Evolutionary conservation across 2,888 invertebrate species (phyloP).

Genomic region (Tetheella fluctuosa): DNA sequence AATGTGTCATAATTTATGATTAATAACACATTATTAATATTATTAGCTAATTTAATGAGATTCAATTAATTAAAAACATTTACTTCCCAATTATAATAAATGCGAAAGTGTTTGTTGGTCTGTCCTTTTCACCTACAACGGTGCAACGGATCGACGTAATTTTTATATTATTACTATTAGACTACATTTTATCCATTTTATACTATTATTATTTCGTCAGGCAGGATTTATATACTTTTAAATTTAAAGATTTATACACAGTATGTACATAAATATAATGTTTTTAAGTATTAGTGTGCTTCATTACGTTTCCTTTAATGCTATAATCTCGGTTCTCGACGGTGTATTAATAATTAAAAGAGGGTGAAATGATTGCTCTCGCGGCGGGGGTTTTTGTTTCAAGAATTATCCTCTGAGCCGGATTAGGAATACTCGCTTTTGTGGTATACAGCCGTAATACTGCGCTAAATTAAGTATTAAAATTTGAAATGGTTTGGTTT

Average conservation of each 20-base stretch:
- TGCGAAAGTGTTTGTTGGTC: no score
- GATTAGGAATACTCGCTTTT: conserved; percentile 30
- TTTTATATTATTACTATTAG: no score
- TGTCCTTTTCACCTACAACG: no score
- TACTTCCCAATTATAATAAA: no score
- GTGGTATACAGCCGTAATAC: background rate
- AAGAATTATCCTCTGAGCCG: conserved; percentile 61
- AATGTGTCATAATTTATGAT: background rate
- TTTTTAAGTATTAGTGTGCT: conserved; percentile 14
- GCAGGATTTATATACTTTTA: no score
- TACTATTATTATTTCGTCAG: no score
- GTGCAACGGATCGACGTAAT: no score
- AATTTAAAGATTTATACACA: no score
- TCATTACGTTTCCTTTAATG: conserved; percentile 53
- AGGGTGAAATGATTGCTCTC: conserved; percentile 59
- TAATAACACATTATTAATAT: no score
- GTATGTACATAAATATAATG: background rate
- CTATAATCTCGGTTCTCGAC: conserved; percentile 63
- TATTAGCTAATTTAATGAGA: background rate
- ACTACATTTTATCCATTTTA: no score
- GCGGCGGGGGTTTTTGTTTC: conserved; percentile 58
- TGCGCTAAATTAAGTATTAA: conserved; percentile 2
- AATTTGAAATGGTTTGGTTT: background rate
- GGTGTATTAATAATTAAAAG: conserved; percentile 75
- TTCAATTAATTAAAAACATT: background rate